Evolutionary conservation across 2,888 invertebrate genomes (phyloP).

Genomic region (Microplitis manilae): DNA sequence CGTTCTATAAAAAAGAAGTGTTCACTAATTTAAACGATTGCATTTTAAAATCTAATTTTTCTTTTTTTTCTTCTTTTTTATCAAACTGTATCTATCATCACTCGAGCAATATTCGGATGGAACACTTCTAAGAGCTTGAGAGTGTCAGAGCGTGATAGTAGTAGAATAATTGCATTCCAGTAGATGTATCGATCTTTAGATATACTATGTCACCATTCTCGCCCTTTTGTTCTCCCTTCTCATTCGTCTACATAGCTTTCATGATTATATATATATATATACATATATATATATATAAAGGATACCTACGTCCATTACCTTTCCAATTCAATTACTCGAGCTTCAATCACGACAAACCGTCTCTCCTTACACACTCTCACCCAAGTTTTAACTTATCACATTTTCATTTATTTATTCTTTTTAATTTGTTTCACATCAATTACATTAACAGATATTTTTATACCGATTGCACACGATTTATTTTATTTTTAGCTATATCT

Average conservation of each 20-base stretch:
- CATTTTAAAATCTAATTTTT: neutral
- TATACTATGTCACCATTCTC: slow-evolving; percentile 41
- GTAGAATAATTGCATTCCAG: slow-evolving; percentile 53
- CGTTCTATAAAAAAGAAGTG: too few species aligned
- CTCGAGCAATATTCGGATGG: slow-evolving; percentile 4
- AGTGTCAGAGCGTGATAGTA: slow-evolving; percentile 39
- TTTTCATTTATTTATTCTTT: neutral
- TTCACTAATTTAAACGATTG: neutral
- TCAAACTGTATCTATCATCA: slow-evolving; percentile 11
- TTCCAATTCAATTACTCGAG: slow-evolving; percentile 53
- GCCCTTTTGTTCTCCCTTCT: slow-evolving; percentile 30
- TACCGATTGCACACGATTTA: too few species aligned
- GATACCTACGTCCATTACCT: slow-evolving; percentile 53
- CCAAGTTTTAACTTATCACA: slow-evolving; percentile 7
- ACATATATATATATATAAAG: neutral
- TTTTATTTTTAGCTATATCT: too few species aligned
- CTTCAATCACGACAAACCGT: slow-evolving; percentile 49
- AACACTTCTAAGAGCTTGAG: neutral
- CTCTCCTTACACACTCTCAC: neutral
- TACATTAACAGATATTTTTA: neutral
- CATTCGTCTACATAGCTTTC: slow-evolving; percentile 33
- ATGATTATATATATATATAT: slow-evolving; percentile 39
- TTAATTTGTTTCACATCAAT: slow-evolving; percentile 5
- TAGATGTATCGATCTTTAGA: slow-evolving; percentile 52
- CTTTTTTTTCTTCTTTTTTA: neutral